Base-by-base conservation (phyloP, 1,140 invertebrate genomes). In the Aphelinus certus region DNA sequence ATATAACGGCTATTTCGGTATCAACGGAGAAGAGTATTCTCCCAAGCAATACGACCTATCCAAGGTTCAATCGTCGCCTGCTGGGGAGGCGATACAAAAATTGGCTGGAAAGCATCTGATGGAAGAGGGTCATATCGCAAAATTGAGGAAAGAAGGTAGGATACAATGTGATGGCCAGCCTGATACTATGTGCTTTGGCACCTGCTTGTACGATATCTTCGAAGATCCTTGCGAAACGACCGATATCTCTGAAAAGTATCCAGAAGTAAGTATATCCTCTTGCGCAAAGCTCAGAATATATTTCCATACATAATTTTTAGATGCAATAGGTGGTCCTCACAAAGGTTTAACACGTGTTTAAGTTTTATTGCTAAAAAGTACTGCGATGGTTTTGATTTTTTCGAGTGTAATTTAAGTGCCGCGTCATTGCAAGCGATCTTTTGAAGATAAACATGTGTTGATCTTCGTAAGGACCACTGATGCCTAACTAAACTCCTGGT, bases 211-310 rank as follows among this genome's bases (percentile, higher is more conserved):
- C 42, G 51, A 74, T 47, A 62, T 74, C 49, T 5, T 48, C 3
- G 48, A 49, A 3, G 66, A 75, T 75, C 60, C 66, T 5, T 75
- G 60, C 26, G 66, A 69, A 53, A 75, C 58, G 9, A 75, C 10
- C 3, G 46, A 75, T 64, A 53, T 75, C 26, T 53, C 42, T 46
- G 42, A 62, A 2, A 3, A 68, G 6, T 7, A 47, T 68, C 65
- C 58, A 10, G 58, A 68, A 55, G 71, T 73, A 65, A 1, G 51
- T 45, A 43, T 43, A 45, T 9, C 62, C 51, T 4, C 4, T 6
- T 53, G 51, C 0, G 9, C 26, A 26, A 26, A 26, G 26, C 26
- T 26, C 26, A 26, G 26, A 26, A 26, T 26, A 26, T 26, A 26
- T 26, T 26, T 26, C 26, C 26, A 26, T 26, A 26, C 26, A 26